Evolutionary conservation across 1,140 invertebrate species (phyloP).

Genomic region (Tachypleus tridentatus): DNA sequence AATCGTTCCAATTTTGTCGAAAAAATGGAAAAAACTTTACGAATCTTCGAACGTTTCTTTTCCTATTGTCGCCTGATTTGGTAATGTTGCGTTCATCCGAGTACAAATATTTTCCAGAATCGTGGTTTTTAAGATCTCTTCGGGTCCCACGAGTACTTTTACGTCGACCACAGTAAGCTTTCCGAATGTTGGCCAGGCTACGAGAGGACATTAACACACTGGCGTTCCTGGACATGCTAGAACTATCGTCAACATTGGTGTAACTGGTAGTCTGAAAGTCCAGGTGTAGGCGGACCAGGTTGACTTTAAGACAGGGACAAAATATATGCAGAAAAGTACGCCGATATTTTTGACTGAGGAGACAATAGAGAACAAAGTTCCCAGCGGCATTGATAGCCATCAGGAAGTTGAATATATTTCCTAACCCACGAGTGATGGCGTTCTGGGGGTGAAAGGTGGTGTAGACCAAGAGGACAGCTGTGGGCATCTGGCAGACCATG

Average conservation of each 20-base stretch:
- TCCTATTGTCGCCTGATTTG: too few relatives aligned
- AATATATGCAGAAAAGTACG: conserved; percentile 53
- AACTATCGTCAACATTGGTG: conserved; percentile 17
- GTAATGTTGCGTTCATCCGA: too few relatives aligned
- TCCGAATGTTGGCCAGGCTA: too few relatives aligned
- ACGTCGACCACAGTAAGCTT: too few relatives aligned
- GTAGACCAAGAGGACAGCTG: conserved; percentile 43
- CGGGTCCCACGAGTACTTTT: too few relatives aligned
- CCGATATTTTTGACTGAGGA: conserved; percentile 60
- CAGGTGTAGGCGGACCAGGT: conserved; percentile 7
- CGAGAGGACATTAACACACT: too few relatives aligned
- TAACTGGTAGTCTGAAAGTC: conserved; percentile 16
- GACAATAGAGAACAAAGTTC: conserved; percentile 66
- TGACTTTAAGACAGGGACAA: conserved; percentile 34
- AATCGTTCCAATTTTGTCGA: too few relatives aligned
- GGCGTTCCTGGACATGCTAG: conserved; percentile 8
- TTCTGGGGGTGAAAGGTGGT: conserved; percentile 37
- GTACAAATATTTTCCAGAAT: too few relatives aligned
- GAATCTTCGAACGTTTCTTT: too few relatives aligned
- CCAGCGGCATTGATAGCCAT: conserved; percentile 52
- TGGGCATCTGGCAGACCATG: conserved; percentile 56
- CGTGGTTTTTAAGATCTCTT: too few relatives aligned
- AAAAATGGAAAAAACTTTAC: too few relatives aligned
- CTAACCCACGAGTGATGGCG: conserved; percentile 40
- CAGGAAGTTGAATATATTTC: conserved; percentile 60